A percentile compares a stretch with the other conserved stretches of the same genome.
Conservation (phyloP, 2,888 invertebrate genomes). For the Diarsia brunnea region DNA sequence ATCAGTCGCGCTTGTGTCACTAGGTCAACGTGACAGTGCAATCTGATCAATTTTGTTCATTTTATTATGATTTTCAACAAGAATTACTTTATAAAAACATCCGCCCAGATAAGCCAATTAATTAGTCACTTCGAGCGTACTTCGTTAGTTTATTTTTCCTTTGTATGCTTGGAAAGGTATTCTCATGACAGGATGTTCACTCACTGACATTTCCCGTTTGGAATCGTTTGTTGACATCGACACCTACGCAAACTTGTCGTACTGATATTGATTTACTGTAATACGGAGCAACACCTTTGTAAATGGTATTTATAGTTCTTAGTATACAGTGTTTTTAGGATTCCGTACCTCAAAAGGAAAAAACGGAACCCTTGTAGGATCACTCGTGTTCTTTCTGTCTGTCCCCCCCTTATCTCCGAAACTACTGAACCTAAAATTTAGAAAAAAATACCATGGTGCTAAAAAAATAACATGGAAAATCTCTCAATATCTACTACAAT, state of each 20-base stretch:
- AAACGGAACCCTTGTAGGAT: no score
- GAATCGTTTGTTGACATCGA: not conserved
- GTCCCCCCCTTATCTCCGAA: no score
- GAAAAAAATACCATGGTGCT: no score
- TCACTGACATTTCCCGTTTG: not conserved
- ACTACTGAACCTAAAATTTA: no score
- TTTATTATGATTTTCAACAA: not conserved
- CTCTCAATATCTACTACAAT: no score
- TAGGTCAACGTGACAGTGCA: no score
- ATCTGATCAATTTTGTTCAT: not conserved
- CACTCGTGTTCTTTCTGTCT: no score
- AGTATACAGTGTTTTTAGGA: no score
- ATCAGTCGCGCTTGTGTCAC: no score
- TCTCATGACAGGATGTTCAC: not conserved
- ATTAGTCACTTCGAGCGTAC: not conserved
- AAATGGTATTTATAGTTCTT: not conserved
- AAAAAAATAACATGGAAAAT: no score
- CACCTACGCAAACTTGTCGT: not conserved
- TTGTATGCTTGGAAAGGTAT: not conserved
- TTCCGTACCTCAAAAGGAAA: no score
- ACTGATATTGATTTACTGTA: not conserved
- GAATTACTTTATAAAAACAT: not conserved
- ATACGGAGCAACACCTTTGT: not conserved
- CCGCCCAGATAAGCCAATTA: not conserved
- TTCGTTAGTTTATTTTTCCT: not conserved